These are phyloP conservation scores for Apis mellifera DNA, from an alignment of 1,140 invertebrate genomes.

Conservation along the genomic window DNA sequence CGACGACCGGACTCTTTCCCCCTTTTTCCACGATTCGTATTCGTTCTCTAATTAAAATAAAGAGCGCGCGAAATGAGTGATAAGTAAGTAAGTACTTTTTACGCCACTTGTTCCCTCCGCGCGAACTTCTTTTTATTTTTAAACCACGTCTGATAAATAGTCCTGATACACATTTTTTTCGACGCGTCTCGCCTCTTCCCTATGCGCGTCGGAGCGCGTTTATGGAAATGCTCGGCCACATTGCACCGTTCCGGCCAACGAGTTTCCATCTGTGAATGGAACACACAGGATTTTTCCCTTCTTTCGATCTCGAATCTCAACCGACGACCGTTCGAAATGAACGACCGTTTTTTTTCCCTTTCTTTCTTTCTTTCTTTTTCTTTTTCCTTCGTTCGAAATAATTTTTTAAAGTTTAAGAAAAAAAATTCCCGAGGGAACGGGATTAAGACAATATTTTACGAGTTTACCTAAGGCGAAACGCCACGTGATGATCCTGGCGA, in stretches of 20 bases:
- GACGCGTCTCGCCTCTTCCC: background rate
- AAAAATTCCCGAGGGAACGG: background rate
- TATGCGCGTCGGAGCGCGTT: background rate
- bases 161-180: constrained; percentile 30
- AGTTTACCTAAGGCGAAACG: constrained; percentile 1
- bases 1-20: background rate
- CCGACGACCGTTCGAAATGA: background rate
- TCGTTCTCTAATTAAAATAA: constrained; percentile 18
- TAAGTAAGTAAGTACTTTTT: background rate
- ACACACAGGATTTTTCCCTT: constrained; percentile 1
- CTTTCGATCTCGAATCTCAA: background rate
- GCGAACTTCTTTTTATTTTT: background rate
- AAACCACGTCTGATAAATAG: constrained; percentile 14
- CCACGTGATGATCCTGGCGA: constrained; percentile 45
- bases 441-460: background rate
- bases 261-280: background rate
- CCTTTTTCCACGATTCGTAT: background rate
- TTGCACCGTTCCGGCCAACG: constrained; percentile 3
- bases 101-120: too few species aligned
- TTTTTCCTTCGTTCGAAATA: too few species aligned
- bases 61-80: too few species aligned
- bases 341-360: background rate
- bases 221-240: constrained; percentile 22
- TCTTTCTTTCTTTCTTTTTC: background rate
- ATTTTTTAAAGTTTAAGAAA: background rate